Conservation (phyloP, 1,140 invertebrate genomes). For the Ridgeia piscesae region DNA sequence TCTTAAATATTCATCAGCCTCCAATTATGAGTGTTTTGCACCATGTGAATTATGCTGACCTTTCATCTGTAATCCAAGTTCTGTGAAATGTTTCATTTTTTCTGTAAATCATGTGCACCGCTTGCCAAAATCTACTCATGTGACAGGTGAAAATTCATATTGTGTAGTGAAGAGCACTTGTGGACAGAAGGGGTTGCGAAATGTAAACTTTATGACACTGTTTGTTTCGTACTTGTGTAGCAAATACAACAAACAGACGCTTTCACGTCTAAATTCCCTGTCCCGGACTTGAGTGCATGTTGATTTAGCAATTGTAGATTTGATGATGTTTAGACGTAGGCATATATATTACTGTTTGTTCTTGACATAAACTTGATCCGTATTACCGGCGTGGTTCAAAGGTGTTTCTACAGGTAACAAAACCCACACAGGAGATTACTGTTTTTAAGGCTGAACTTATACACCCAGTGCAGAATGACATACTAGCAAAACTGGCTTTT, state of each 20-base stretch:
- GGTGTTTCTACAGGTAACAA: neutral
- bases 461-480: too few relatives aligned
- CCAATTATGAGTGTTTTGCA: neutral
- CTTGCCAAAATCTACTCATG: neutral
- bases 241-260: neutral
- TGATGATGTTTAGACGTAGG: neutral
- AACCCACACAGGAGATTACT: too few relatives aligned
- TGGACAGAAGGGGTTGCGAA: neutral
- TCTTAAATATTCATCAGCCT: neutral
- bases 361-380: neutral
- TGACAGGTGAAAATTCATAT: neutral
- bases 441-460: too few relatives aligned
- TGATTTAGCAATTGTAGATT: neutral
- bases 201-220: neutral
- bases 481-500: too few relatives aligned
- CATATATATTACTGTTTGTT: neutral
- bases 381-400: neutral
- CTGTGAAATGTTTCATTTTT: neutral
- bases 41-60: neutral
- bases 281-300: neutral
- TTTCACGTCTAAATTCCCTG: neutral
- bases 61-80: neutral
- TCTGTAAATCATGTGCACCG: neutral
- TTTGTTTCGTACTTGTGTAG: neutral
- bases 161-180: neutral